These are phyloP conservation scores for Heteromyza rotundicornis DNA, from an alignment of 2,888 invertebrate species.

Conservation along the genomic window DNA sequence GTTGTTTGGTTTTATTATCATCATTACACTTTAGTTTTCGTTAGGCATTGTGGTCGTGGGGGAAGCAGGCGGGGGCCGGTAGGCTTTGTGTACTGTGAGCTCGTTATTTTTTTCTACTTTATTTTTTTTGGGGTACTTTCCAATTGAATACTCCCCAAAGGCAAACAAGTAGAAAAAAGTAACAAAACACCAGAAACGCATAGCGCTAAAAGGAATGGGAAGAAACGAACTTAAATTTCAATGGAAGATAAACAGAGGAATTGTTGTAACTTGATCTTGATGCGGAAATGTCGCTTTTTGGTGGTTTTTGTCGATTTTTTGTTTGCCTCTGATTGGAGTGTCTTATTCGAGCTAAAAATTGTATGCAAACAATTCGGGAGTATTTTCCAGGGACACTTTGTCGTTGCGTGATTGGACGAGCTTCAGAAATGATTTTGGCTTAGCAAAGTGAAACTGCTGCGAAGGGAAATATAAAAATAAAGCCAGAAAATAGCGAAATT, in stretches of 20 bases:
- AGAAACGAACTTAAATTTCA: constrained; percentile 7
- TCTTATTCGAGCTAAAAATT: background rate
- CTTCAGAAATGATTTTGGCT: no score
- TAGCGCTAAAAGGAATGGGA: background rate
- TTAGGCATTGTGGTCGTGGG: background rate
- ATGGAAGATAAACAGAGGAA: constrained; percentile 18
- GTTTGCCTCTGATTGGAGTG: background rate
- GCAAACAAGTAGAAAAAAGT: background rate
- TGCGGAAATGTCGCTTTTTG: background rate
- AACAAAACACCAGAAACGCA: constrained; percentile 1
- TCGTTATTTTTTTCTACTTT: background rate
- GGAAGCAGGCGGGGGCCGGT: no score
- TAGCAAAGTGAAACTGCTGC: no score
- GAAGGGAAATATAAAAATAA: no score
- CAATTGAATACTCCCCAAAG: constrained; percentile 23
- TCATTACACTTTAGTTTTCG: constrained; percentile 28
- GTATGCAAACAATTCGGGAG: background rate
- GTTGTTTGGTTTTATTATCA: constrained; percentile 28
- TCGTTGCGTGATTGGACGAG: background rate
- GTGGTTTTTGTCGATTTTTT: constrained; percentile 8
- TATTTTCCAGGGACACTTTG: background rate
- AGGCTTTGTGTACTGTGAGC: no score
- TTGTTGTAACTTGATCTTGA: constrained; percentile 30
- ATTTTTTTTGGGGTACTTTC: constrained; percentile 15
- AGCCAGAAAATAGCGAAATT: no score